Evolutionary conservation across 2,888 invertebrate genomes (phyloP).

Genomic region (Gymnosoma rotundatum): DNA sequence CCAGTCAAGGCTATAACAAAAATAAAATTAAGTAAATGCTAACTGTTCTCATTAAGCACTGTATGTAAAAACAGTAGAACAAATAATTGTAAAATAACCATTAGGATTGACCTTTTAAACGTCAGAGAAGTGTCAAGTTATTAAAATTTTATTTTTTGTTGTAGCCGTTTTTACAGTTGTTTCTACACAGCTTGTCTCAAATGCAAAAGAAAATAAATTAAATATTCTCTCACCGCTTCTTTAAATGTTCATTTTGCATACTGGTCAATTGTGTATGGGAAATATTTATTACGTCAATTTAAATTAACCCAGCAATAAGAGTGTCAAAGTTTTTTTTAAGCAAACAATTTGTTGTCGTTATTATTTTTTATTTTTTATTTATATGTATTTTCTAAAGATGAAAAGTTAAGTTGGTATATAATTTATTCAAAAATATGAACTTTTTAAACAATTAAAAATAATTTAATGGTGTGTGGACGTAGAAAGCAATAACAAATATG

Average conservation of each 20-base stretch:
- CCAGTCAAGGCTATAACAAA: neutral
- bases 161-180: constrained; percentile 4
- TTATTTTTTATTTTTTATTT: neutral
- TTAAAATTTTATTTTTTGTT: constrained; percentile 41
- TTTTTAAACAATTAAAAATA: constrained; percentile 19
- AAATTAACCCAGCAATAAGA: constrained; percentile 18
- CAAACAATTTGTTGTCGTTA: neutral
- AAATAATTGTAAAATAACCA: constrained; percentile 16
- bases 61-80: constrained; percentile 5
- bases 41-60: constrained; percentile 29
- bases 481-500: constrained; percentile 55
- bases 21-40: constrained; percentile 3
- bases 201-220: constrained; percentile 17
- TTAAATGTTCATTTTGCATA: neutral
- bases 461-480: neutral
- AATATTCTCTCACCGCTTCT: constrained; percentile 11
- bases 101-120: constrained; percentile 65
- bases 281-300: constrained; percentile 33
- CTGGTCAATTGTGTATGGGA: constrained; percentile 9
- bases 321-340: constrained; percentile 28
- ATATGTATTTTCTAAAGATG: neutral
- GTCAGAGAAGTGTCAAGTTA: constrained; percentile 68
- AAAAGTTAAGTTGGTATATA: neutral
- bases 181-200: neutral
- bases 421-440: constrained; percentile 36